Evolutionary conservation across 2,797 vertebrate genomes (phyloP).

Genomic region (Momotus momota): DNA sequence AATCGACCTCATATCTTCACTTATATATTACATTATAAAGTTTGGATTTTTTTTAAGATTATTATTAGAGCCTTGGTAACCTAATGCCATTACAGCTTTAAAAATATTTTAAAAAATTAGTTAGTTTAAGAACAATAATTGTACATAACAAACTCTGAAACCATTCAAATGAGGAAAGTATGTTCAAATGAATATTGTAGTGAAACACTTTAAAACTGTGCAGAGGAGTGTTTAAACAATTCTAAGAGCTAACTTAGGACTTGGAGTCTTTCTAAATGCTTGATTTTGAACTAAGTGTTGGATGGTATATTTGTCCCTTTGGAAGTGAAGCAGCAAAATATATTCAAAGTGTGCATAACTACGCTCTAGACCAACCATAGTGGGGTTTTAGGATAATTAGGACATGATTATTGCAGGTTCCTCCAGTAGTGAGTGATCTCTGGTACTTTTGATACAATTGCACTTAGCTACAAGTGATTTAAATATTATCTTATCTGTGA

Average conservation of each 20-base stretch:
- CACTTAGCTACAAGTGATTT: neutral
- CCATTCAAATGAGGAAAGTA: neutral
- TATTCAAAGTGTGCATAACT: neutral
- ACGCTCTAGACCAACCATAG: neutral
- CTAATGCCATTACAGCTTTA: neutral
- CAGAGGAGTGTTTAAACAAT: neutral
- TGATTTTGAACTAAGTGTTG: neutral
- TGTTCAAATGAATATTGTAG: neutral
- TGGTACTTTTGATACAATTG: neutral
- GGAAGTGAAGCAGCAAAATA: neutral
- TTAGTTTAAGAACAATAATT: neutral
- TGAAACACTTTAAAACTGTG: neutral
- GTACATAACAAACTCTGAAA: neutral
- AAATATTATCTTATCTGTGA: neutral
- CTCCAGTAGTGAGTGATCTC: neutral
- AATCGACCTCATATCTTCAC: neutral
- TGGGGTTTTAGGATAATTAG: neutral
- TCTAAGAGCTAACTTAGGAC: neutral
- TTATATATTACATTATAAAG: neutral
- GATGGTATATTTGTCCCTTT: neutral
- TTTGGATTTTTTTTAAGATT: neutral
- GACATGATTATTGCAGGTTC: neutral
- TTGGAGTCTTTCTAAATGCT: neutral
- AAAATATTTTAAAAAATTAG: neutral
- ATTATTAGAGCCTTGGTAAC: neutral